Percentiles rank a stretch among this genome's conserved stretches.
Evolutionary conservation across 2,888 invertebrate genomes (phyloP).

Genomic region (Mythimna lalbum): DNA sequence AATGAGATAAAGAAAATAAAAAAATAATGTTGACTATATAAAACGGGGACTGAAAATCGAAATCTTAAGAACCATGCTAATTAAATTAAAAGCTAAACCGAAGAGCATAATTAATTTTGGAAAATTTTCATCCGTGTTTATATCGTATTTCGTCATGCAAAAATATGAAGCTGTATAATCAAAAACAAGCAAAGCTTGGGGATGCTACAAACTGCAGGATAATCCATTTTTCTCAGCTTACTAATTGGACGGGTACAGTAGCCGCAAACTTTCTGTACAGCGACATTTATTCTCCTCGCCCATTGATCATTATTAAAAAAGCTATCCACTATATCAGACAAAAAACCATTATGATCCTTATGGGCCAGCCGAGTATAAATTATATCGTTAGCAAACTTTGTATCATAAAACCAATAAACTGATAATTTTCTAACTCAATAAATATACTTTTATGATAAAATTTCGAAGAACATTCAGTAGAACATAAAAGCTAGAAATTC

Average conservation of each 20-base stretch:
- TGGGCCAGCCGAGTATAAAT: neutral
- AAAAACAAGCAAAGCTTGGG: constrained; percentile 13
- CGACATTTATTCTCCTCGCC: constrained; percentile 25
- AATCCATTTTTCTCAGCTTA: constrained; percentile 55
- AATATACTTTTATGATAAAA: constrained; percentile 46
- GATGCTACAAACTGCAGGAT: constrained; percentile 46
- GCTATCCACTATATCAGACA: constrained; percentile 12
- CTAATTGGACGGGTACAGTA: constrained; percentile 46
- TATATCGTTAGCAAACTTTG: constrained; percentile 18
- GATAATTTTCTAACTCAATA: constrained; percentile 34
- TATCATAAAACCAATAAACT: constrained; percentile 3
- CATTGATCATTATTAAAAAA: constrained; percentile 45
- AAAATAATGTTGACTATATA: neutral
- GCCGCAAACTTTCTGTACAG: constrained; percentile 35
- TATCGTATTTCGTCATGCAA: too few relatives aligned
- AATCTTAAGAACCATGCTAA: neutral
- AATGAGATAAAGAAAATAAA: too few relatives aligned
- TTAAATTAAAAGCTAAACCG: neutral
- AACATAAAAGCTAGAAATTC: constrained; percentile 36
- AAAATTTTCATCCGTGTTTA: too few relatives aligned
- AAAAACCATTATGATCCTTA: neutral
- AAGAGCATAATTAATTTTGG: neutral
- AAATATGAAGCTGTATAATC: constrained; percentile 11
- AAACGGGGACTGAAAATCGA: neutral
- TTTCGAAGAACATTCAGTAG: constrained; percentile 28